These are phyloP conservation scores for Tautogolabrus adspersus DNA, from an alignment of 2,113 vertebrate genomes.

Conservation along the genomic window DNA sequence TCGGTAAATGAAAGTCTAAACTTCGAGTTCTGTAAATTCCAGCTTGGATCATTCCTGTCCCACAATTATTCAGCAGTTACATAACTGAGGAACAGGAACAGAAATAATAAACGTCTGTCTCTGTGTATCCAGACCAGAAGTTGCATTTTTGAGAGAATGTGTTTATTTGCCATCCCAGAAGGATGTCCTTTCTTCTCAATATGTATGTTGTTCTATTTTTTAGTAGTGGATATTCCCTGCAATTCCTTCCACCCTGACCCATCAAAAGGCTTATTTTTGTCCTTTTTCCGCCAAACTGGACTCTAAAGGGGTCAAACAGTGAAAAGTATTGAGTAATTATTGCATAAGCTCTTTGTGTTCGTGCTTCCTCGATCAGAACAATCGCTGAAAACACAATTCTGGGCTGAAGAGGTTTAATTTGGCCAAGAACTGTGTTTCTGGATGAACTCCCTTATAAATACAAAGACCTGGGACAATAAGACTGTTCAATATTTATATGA, in stretches of 20 bases:
- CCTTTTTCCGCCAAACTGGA: slow-evolving; percentile 49
- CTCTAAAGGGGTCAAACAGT: slow-evolving; percentile 17
- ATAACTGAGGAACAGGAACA: slow-evolving; percentile 7
- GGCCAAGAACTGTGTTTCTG: slow-evolving; percentile 47
- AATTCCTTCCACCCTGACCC: neutral
- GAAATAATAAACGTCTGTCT: neutral
- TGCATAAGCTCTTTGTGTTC: slow-evolving; percentile 72
- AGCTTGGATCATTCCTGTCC: neutral
- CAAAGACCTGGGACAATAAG: slow-evolving; percentile 24
- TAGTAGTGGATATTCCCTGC: slow-evolving; percentile 30
- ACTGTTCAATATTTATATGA: slow-evolving; percentile 8
- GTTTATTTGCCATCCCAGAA: slow-evolving; percentile 33
- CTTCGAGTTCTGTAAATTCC: neutral
- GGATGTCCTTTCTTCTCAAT: slow-evolving; percentile 8
- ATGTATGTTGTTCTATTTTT: slow-evolving; percentile 48
- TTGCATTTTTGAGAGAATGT: slow-evolving; percentile 34
- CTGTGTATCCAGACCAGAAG: neutral
- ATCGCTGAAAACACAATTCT: slow-evolving; percentile 65
- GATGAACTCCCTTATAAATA: slow-evolving; percentile 53
- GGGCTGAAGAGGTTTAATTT: slow-evolving; percentile 43
- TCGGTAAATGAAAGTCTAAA: neutral
- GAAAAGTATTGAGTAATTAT: slow-evolving; percentile 43
- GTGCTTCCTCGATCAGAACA: slow-evolving; percentile 66
- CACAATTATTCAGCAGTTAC: neutral
- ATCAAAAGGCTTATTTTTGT: slow-evolving; percentile 48